These are phyloP conservation scores for Argyrosomus japonicus DNA, from an alignment of 2,113 vertebrate species.

Conservation along the genomic window DNA sequence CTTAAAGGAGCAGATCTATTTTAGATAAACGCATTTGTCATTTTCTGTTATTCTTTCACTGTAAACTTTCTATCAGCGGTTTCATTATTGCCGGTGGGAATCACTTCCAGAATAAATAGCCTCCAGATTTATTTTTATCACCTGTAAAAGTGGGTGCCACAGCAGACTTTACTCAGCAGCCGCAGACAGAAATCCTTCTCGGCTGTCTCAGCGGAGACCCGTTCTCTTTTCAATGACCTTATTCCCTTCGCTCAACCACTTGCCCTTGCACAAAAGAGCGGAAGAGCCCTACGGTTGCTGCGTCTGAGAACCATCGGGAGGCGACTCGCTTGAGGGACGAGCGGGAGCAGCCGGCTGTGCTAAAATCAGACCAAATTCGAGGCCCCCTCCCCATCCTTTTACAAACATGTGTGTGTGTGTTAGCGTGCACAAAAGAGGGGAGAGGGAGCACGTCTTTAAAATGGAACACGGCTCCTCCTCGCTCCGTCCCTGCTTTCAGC, in stretches of 20 bases:
- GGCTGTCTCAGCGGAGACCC: not conserved
- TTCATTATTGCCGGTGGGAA: not conserved
- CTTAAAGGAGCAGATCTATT: not conserved
- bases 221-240: slow-evolving; percentile 37
- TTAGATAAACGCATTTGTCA: not conserved
- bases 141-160: slow-evolving; percentile 3
- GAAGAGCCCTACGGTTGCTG: slow-evolving; percentile 25
- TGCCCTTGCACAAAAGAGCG: slow-evolving; percentile 34
- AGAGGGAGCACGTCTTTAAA: slow-evolving; percentile 22
- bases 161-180: not conserved
- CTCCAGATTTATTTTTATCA: not conserved
- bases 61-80: not conserved
- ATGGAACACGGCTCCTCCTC: slow-evolving; percentile 50
- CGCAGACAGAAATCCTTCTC: slow-evolving; percentile 2
- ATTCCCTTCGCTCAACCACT: slow-evolving; percentile 30
- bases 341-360: slow-evolving; percentile 32
- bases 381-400: not conserved
- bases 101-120: not conserved
- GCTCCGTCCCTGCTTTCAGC: slow-evolving; percentile 28
- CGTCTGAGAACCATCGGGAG: slow-evolving; percentile 44
- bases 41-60: not conserved
- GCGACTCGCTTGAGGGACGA: slow-evolving; percentile 29
- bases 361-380: slow-evolving; percentile 41
- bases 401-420: not conserved
- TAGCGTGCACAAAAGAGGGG: slow-evolving; percentile 17